Evolutionary conservation across 2,888 invertebrate species (phyloP).

Genomic region (Microplitis manilae): DNA sequence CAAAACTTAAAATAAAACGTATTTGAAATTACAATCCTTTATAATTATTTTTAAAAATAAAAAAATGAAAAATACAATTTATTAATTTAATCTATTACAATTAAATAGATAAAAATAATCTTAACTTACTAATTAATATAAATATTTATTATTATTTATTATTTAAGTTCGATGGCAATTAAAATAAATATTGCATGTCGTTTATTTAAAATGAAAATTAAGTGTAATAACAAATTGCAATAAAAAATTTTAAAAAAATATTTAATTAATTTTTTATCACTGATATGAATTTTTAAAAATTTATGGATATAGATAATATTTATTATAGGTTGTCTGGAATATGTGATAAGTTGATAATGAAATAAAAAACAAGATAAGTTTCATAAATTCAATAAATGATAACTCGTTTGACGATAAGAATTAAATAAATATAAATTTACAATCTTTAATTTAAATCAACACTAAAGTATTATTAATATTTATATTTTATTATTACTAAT

Average conservation of each 20-base stretch:
- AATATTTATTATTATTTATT: not conserved
- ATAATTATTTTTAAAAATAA: slow-evolving; percentile 44
- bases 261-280: not conserved
- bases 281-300: not conserved
- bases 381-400: not conserved
- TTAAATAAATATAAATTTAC: not conserved
- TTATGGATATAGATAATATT: not conserved
- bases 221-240: too few relatives aligned
- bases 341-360: not conserved
- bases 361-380: slow-evolving; percentile 11
- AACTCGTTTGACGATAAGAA: not conserved
- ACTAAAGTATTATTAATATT: not conserved
- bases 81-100: slow-evolving; percentile 23
- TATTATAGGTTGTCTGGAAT: slow-evolving; percentile 6
- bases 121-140: too few relatives aligned
- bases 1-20: slow-evolving; percentile 18
- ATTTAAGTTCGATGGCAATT: not conserved
- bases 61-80: slow-evolving; percentile 20
- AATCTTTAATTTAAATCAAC: not conserved
- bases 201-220: too few relatives aligned
- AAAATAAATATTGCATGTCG: not conserved
- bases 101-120: not conserved
- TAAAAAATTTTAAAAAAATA: too few relatives aligned
- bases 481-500: not conserved
- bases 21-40: slow-evolving; percentile 38